Base-by-base conservation (phyloP, 2,888 invertebrate species). In the Bimastos eiseni region DNA sequence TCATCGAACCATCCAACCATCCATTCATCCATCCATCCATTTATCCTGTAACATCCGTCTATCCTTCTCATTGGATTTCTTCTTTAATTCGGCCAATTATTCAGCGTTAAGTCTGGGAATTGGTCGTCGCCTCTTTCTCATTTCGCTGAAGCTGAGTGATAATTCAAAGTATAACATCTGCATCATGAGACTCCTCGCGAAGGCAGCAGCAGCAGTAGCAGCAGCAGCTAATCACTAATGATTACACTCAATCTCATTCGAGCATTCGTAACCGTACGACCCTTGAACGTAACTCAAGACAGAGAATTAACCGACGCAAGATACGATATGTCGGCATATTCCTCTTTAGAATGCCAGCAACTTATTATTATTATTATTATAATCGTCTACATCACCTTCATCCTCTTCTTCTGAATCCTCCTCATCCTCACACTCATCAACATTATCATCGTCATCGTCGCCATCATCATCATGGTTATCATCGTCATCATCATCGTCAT, bases 81-180 rank as follows among this genome's bases (percentile, higher is more conserved):
- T 30, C 70, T 11, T 70, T 70, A 70, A 70, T 70, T 70, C 70
- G 70, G 13, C 70, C 70, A 70, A 70, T 70, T 70, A 70, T 70
- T 70, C 70, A 70, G 70, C 70, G 70, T 70, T 70, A 70, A 70
- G 70, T 70, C 70, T 4, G n/a, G 70, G 8, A 70, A 70, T 70
- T 70, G 70, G 70, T n/a, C n/a, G 70, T 2, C 70, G 70, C 70
- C 3, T 70, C 70, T 70, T 70, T n/a, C 6, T n/a, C 30, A 70
- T 70, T n/a, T 70, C 70, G 70, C n/a, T 70, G 70, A 70, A 70
- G 70, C 70, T n/a, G 70, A 70, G 70, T 70, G 70, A 70, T 70
- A 70, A 30, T 70, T 70, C 70, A 70, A 0, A 70, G 70, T 13
- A n/a, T n/a, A 70, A n/a, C 70, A 70, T 70, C 70, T n/a, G 70